A percentile compares a stretch with the other conserved stretches of the same genome.
These are phyloP conservation scores for Ischnura elegans DNA, from an alignment of 2,888 invertebrate species.

Conservation along the genomic window DNA sequence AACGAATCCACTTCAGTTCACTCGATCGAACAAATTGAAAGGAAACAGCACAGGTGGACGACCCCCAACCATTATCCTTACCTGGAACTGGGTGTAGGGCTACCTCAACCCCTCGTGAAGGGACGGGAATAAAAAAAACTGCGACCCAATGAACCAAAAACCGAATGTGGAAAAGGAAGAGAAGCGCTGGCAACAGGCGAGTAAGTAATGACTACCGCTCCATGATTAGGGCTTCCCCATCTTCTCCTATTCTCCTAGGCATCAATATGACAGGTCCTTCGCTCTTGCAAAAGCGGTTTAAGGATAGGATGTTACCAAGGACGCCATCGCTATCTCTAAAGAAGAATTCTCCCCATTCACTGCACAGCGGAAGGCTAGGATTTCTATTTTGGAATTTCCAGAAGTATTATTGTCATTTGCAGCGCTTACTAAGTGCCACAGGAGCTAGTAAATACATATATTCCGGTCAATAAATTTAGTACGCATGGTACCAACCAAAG, in stretches of 20 bases:
- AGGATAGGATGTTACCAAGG: not conserved
- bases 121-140: not conserved
- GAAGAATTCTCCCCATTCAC: not conserved
- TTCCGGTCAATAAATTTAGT: no score
- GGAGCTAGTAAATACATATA: no score
- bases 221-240: not conserved
- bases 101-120: not conserved
- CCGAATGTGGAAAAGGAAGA: not conserved
- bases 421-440: no score
- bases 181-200: not conserved
- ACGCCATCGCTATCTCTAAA: not conserved
- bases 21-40: not conserved
- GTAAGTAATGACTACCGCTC: not conserved
- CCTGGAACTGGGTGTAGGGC: not conserved
- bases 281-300: not conserved
- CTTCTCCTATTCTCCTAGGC: not conserved
- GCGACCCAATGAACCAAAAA: not conserved
- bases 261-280: not conserved
- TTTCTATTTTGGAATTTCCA: no score
- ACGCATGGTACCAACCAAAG: no score
- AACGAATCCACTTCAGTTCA: not conserved
- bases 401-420: no score
- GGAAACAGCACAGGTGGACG: not conserved
- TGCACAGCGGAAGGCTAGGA: no score
- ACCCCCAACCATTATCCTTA: not conserved